Percentiles rank a stretch among this genome's conserved stretches.
These are phyloP conservation scores for Bugulina stolonifera DNA, from an alignment of 2,888 invertebrate species.

Conservation along the genomic window DNA sequence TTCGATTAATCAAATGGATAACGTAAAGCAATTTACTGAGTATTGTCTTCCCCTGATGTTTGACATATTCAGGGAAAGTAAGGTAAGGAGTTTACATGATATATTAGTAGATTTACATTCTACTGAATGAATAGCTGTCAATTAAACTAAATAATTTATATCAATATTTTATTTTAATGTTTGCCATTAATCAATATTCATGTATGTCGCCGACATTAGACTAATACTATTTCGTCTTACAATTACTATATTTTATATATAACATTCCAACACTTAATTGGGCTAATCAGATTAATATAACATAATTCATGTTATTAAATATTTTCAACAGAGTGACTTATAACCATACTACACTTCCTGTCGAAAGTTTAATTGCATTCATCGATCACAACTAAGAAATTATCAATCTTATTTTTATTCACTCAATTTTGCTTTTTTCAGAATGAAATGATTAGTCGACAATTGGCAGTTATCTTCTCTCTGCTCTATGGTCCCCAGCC, in stretches of 20 bases:
- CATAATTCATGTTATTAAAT: neutral
- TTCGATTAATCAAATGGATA: constrained; percentile 62
- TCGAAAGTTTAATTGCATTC: no score
- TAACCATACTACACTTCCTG: no score
- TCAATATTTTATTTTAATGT: no score
- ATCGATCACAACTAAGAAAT: no score
- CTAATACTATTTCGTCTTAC: no score
- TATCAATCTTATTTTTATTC: constrained; percentile 1
- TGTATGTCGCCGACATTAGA: no score
- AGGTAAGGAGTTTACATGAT: constrained; percentile 61
- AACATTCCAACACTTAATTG: neutral
- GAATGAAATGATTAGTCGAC: constrained; percentile 78
- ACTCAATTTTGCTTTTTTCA: constrained; percentile 2
- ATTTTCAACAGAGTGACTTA: no score
- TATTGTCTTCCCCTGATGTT: constrained; percentile 82
- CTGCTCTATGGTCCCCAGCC: constrained; percentile 82
- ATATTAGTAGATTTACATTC: no score
- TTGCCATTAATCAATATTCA: no score
- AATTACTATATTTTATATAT: no score
- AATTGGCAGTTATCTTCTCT: constrained; percentile 81
- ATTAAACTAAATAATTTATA: no score
- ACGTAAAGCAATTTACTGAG: constrained; percentile 72
- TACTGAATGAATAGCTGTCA: no score
- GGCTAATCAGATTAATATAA: neutral
- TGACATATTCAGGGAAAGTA: constrained; percentile 81